phyloP scores from a whole-genome alignment of 2,888 invertebrate species.

The Parnassius smintheus region DNA sequence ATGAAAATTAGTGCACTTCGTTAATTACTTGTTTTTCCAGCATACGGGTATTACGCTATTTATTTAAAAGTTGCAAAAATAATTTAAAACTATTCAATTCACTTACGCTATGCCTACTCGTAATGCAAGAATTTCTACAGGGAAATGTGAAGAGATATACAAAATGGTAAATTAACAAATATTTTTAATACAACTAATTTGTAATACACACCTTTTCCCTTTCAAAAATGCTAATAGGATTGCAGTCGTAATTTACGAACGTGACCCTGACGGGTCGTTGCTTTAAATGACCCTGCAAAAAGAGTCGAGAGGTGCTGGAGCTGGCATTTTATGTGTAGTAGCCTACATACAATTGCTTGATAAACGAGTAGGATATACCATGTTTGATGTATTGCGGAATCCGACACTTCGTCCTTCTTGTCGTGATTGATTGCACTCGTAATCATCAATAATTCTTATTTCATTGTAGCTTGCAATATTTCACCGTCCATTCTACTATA shows the following conservation, averaged over 20 bases:
- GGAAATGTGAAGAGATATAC: too few relatives aligned
- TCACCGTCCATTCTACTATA: slow-evolving; percentile 38
- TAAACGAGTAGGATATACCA: slow-evolving; percentile 19
- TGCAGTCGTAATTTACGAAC: slow-evolving; percentile 12
- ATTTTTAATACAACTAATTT: too few relatives aligned
- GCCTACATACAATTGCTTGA: slow-evolving; percentile 26
- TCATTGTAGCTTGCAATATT: slow-evolving; percentile 59
- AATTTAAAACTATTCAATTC: too few relatives aligned
- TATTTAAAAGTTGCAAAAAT: too few relatives aligned
- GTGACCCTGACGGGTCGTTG: slow-evolving; percentile 35
- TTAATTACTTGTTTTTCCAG: too few relatives aligned
- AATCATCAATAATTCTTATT: slow-evolving; percentile 60
- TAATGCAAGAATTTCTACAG: too few relatives aligned
- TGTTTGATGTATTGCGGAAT: slow-evolving; percentile 41
- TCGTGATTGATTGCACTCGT: slow-evolving; percentile 42
- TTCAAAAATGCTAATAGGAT: too few relatives aligned
- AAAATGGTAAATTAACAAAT: too few relatives aligned
- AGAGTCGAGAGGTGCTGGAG: slow-evolving; percentile 31
- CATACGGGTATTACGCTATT: too few relatives aligned
- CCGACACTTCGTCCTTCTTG: slow-evolving; percentile 37
- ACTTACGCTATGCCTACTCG: too few relatives aligned
- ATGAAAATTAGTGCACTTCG: too few relatives aligned
- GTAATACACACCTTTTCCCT: too few relatives aligned
- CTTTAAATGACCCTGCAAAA: slow-evolving; percentile 45
- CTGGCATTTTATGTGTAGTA: slow-evolving; percentile 21